Percentiles rank a stretch among this genome's conserved stretches.
These are phyloP conservation scores for Baccha elongata DNA, from an alignment of 2,888 invertebrate species.

Conservation along the genomic window DNA sequence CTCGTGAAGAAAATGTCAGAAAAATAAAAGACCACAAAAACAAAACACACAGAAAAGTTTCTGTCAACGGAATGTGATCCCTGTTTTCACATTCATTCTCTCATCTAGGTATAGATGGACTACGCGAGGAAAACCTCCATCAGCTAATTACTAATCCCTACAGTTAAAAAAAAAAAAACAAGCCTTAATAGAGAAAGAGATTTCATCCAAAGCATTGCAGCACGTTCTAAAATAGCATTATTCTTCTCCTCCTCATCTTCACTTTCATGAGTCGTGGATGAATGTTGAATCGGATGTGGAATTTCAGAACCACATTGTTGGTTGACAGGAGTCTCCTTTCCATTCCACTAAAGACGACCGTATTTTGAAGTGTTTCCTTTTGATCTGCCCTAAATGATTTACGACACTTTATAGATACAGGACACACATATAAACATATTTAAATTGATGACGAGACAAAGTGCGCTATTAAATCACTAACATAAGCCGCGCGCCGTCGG, in stretches of 20 bases:
- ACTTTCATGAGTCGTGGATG: neutral
- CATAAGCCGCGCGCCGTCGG: slow-evolving; percentile 41
- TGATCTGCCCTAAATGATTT: slow-evolving; percentile 67
- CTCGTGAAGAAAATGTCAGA: slow-evolving; percentile 23
- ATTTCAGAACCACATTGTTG: slow-evolving; percentile 15
- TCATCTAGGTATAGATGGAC: neutral
- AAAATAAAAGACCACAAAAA: slow-evolving; percentile 16
- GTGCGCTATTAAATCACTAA: slow-evolving; percentile 67
- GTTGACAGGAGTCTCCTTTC: neutral
- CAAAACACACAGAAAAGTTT: slow-evolving; percentile 19
- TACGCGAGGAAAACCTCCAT: neutral
- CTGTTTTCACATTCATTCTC: slow-evolving; percentile 28
- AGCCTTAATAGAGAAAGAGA: slow-evolving; percentile 58
- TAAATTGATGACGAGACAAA: slow-evolving; percentile 69
- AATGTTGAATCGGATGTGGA: slow-evolving; percentile 32
- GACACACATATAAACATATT: slow-evolving; percentile 43
- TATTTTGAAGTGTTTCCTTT: slow-evolving; percentile 37
- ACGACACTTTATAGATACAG: slow-evolving; percentile 37
- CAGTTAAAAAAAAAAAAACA: slow-evolving; percentile 20
- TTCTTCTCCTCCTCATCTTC: slow-evolving; percentile 3
- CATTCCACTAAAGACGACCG: neutral
- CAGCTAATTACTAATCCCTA: slow-evolving; percentile 61
- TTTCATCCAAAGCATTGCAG: slow-evolving; percentile 49
- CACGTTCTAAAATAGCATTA: slow-evolving; percentile 46
- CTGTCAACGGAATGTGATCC: slow-evolving; percentile 30